These are phyloP conservation scores for Pantherophis alleghaniensis DNA, from an alignment of 2,797 vertebrate species.

Conservation along the genomic window DNA sequence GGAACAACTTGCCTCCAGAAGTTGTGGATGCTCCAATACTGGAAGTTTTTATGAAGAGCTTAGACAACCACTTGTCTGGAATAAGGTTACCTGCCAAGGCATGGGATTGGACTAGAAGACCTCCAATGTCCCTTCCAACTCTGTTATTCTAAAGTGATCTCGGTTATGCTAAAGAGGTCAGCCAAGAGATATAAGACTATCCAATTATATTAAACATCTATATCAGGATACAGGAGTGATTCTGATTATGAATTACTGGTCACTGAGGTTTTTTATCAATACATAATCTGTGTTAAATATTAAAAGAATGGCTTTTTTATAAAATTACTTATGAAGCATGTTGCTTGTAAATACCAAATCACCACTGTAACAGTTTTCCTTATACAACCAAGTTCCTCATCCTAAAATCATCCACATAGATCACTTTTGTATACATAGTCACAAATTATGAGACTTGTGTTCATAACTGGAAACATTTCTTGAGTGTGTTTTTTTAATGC, in stretches of 20 bases:
- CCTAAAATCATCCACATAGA: background rate
- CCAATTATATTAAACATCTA: background rate
- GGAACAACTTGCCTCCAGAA: accelerated
- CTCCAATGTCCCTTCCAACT: background rate
- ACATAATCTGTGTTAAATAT: background rate
- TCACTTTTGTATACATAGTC: background rate
- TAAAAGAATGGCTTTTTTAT: background rate
- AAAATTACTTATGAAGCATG: background rate
- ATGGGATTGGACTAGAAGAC: background rate
- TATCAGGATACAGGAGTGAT: background rate
- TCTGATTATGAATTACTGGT: background rate
- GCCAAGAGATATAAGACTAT: background rate
- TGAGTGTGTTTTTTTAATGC: background rate
- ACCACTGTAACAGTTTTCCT: background rate
- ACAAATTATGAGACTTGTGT: background rate
- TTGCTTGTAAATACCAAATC: background rate
- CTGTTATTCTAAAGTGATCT: background rate
- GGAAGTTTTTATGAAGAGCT: background rate
- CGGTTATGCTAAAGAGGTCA: background rate
- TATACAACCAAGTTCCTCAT: background rate
- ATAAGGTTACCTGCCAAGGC: background rate
- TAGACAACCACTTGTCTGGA: background rate
- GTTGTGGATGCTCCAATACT: too few relatives aligned
- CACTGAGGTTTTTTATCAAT: background rate
- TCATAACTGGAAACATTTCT: background rate